phyloP scores from a whole-genome alignment of 2,113 vertebrate genomes.

The Camelus bactrianus region DNA sequence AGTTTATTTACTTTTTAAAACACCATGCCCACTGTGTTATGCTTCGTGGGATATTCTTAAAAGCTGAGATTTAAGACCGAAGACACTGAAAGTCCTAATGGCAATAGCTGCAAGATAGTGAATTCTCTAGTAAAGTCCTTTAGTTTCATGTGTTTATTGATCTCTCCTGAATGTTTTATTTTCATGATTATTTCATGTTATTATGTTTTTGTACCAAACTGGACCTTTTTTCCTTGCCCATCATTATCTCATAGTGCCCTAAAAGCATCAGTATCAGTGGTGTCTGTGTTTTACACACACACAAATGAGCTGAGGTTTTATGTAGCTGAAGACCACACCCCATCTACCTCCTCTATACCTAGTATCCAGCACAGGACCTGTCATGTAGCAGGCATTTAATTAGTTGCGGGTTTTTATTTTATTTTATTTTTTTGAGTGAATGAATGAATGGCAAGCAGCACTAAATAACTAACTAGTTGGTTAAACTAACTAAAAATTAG shows the following conservation, averaged over 20 bases:
- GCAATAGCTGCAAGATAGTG: constrained; percentile 33
- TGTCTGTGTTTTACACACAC: constrained; percentile 12
- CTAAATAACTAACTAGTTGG: constrained; percentile 1
- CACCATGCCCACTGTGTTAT: constrained; percentile 66
- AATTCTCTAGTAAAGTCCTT: constrained; percentile 64
- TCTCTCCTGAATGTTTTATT: constrained; percentile 37
- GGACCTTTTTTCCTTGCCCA: background rate
- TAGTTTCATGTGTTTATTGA: background rate
- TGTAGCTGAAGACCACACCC: background rate
- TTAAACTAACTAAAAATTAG: constrained; percentile 1
- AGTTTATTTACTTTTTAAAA: constrained; percentile 81
- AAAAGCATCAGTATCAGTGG: background rate
- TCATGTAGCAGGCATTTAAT: background rate
- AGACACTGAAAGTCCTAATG: constrained; percentile 76
- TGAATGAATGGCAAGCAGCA: background rate
- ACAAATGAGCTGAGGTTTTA: background rate
- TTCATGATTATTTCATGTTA: constrained; percentile 20
- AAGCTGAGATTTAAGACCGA: constrained; percentile 64
- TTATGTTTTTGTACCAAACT: constrained; percentile 1
- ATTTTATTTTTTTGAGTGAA: background rate
- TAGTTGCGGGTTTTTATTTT: background rate
- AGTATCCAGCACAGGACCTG: constrained; percentile 1
- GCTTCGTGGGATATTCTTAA: constrained; percentile 74
- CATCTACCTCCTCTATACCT: background rate
- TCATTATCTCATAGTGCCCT: background rate